Percentiles rank a stretch among this genome's conserved stretches.
Conservation (phyloP, 1,140 invertebrate species). For the Drosophila melanogaster region Release_6_plus_ISO1_MT NT_037436.4:2993501-2994000, state of each 20-base stretch:
- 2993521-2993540: slow-evolving; percentile 13
- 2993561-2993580: slow-evolving; percentile 34
- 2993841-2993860: slow-evolving; percentile 79
- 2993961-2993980: background rate
- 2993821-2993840: slow-evolving; percentile 25
- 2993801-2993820: slow-evolving; percentile 7
- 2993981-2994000: slow-evolving; percentile 34
- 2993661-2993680: slow-evolving; percentile 55
- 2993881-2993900: slow-evolving; percentile 79
- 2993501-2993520: slow-evolving; percentile 6
- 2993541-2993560: slow-evolving; percentile 17
- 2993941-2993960: too few species aligned
- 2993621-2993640: slow-evolving; percentile 27
- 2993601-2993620: slow-evolving; percentile 17
- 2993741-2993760: slow-evolving; percentile 45
- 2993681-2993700: slow-evolving; percentile 57
- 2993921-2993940: slow-evolving; percentile 7
- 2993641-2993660: slow-evolving; percentile 44
- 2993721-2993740: slow-evolving; percentile 68
- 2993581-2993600: slow-evolving; percentile 2
- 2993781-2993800: background rate
- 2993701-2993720: slow-evolving; percentile 66
- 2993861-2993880: slow-evolving; percentile 79
- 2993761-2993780: background rate
- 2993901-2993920: slow-evolving; percentile 60